Conservation (phyloP, 2,113 vertebrate genomes). For the Pteropus alecto region DNA sequence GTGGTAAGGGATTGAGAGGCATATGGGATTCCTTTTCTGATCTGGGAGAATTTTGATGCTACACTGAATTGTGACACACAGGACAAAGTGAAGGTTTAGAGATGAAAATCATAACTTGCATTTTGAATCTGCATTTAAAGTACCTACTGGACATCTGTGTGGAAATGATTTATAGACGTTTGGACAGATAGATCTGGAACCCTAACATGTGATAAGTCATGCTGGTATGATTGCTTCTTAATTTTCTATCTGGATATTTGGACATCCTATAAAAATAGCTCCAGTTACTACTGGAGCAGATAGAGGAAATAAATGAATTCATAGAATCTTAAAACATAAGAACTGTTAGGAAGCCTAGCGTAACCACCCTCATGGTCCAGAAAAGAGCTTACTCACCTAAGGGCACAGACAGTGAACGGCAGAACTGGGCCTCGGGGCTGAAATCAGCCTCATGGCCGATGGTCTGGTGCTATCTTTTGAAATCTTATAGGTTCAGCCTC, state of each 20-base stretch:
- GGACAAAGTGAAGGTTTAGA: neutral
- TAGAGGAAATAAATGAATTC: neutral
- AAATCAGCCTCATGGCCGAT: neutral
- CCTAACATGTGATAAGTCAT: neutral
- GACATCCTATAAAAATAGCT: neutral
- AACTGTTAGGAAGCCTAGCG: neutral
- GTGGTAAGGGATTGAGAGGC: neutral
- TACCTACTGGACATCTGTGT: neutral
- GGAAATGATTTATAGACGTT: neutral
- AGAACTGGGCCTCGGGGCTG: neutral
- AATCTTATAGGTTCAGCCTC: neutral
- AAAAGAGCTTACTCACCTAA: neutral
- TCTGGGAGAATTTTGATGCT: neutral
- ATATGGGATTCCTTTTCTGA: neutral
- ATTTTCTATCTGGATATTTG: neutral
- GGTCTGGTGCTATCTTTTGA: neutral
- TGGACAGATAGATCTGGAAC: neutral
- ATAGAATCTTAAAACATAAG: neutral
- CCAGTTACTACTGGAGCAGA: neutral
- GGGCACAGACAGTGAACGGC: accelerated
- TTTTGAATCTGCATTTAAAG: neutral
- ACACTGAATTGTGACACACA: too few relatives aligned
- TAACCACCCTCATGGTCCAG: neutral
- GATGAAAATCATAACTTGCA: neutral
- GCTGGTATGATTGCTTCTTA: neutral